phyloP scores from a whole-genome alignment of 2,113 vertebrate species.

The Antigone vipio region DNA sequence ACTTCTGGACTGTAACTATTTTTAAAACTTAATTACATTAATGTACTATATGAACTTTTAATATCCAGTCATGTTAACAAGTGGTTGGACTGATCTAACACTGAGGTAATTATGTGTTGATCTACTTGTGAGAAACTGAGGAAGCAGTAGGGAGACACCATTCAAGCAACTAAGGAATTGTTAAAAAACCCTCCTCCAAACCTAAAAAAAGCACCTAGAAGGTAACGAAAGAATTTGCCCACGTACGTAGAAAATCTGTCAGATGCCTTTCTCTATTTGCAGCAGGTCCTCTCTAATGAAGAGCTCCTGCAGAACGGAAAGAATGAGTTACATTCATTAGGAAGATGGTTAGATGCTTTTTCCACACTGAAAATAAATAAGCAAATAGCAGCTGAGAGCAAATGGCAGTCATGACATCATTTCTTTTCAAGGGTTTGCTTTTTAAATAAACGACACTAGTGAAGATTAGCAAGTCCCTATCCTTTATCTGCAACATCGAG shows the following conservation, averaged over 20 bases:
- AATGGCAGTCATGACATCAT: background rate
- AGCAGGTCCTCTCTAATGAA: background rate
- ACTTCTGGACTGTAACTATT: background rate
- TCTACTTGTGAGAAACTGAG: background rate
- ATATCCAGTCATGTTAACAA: background rate
- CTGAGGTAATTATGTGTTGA: background rate
- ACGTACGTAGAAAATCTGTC: rapidly evolving
- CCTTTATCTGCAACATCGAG: rapidly evolving
- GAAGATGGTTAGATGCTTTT: background rate
- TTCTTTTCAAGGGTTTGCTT: background rate
- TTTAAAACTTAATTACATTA: background rate
- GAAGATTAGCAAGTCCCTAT: background rate
- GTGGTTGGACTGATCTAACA: background rate
- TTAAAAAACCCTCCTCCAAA: background rate
- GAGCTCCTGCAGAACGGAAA: background rate
- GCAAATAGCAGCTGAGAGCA: background rate
- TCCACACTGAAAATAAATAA: background rate
- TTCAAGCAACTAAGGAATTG: background rate
- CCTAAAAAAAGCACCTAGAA: background rate
- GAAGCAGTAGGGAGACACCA: background rate
- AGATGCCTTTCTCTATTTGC: background rate
- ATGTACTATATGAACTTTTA: background rate
- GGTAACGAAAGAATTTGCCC: background rate
- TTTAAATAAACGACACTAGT: background rate
- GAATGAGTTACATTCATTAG: background rate